phyloP scores from a whole-genome alignment of 30 jellyfish, hydroid and myxozoan species.

The Aurelia sp. region DNA sequence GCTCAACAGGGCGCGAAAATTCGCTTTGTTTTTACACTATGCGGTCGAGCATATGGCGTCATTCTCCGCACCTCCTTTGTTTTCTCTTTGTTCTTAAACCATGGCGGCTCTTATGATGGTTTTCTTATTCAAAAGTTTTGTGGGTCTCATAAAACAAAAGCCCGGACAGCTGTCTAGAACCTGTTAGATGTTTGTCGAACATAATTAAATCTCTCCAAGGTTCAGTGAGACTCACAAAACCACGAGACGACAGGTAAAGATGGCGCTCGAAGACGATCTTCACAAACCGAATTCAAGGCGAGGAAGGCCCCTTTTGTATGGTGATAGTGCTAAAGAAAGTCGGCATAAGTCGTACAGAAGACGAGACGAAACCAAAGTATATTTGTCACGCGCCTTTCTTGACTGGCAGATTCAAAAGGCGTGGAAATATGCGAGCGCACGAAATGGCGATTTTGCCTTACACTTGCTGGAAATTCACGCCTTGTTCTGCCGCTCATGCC shows the following conservation, averaged over 20 bases:
- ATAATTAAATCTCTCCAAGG: neutral
- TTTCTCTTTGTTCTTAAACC: conserved; percentile 47
- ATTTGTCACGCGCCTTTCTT: conserved; percentile 59
- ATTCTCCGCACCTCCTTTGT: conserved; percentile 80
- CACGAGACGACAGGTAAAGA: conserved; percentile 46
- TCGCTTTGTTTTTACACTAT: conserved; percentile 60
- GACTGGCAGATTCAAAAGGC: conserved; percentile 76
- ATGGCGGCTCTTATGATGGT: conserved; percentile 68
- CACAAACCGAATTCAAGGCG: conserved; percentile 57
- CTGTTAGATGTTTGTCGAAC: conserved; percentile 51
- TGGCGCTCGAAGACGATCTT: conserved; percentile 71
- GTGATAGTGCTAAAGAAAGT: conserved; percentile 72
- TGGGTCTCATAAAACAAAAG: conserved; percentile 77
- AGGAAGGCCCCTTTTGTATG: conserved; percentile 72
- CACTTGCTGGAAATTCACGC: conserved; percentile 72
- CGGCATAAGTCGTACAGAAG: conserved; percentile 71
- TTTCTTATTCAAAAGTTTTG: conserved; percentile 63
- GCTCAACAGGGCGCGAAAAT: conserved; percentile 81
- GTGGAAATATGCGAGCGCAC: conserved; percentile 59
- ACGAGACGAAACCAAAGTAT: conserved; percentile 70
- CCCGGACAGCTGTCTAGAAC: conserved; percentile 77
- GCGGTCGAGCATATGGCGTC: conserved; percentile 81
- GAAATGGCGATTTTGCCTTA: conserved; percentile 67
- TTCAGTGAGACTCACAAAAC: conserved; percentile 56
- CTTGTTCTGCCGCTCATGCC: conserved; percentile 60